Evolutionary conservation across 2,888 invertebrate species (phyloP).

Genomic region (Tenodera sinensis): DNA sequence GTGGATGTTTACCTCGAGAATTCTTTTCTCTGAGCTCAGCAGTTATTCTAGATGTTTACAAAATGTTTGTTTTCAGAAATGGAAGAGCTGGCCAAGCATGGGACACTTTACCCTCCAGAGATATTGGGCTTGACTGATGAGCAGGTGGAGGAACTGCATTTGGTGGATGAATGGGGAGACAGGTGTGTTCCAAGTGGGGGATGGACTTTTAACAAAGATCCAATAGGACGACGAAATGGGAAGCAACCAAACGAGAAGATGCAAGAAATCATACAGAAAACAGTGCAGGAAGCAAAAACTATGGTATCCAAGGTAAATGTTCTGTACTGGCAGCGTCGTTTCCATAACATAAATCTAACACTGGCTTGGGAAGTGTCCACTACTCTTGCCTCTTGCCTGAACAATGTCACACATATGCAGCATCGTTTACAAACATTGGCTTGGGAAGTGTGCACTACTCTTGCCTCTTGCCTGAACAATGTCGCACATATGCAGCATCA

Average conservation of each 20-base stretch:
- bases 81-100: slow-evolving; percentile 80
- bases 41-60: background rate
- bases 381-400: too few relatives aligned
- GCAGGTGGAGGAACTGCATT: slow-evolving; percentile 78
- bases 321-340: too few relatives aligned
- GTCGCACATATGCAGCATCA: too few relatives aligned
- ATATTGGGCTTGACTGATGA: slow-evolving; percentile 91
- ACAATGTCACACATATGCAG: too few relatives aligned
- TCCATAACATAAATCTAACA: too few relatives aligned
- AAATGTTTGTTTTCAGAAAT: slow-evolving; percentile 56
- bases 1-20: too few relatives aligned
- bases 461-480: too few relatives aligned
- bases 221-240: slow-evolving; percentile 75
- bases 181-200: slow-evolving; percentile 83
- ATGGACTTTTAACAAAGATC: slow-evolving; percentile 57
- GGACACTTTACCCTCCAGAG: slow-evolving; percentile 78
- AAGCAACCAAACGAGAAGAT: slow-evolving; percentile 76
- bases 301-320: slow-evolving; percentile 64
- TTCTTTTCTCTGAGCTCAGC: too few relatives aligned
- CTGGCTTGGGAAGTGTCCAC: too few relatives aligned
- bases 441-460: too few relatives aligned
- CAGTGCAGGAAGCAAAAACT: slow-evolving; percentile 73
- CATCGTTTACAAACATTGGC: too few relatives aligned
- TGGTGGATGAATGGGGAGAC: slow-evolving; percentile 74
- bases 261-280: slow-evolving; percentile 73